A percentile compares a stretch with the other conserved stretches of the same genome.
phyloP scores from a whole-genome alignment of 1,140 invertebrate genomes.

The Neoseiulus cucumeris region DNA sequence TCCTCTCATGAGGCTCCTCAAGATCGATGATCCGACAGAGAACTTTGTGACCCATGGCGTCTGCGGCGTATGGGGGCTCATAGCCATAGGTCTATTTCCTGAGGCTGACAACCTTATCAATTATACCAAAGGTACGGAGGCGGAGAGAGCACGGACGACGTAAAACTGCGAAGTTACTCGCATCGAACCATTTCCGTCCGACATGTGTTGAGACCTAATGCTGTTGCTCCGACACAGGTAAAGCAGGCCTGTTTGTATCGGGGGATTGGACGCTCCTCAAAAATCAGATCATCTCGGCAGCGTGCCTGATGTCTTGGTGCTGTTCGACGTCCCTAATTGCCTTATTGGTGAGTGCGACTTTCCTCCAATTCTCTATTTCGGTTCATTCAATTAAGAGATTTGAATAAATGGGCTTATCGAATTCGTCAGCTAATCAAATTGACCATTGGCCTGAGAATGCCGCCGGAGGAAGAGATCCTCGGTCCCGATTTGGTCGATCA shows the following conservation, averaged over 20 bases:
- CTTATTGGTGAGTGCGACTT: background rate
- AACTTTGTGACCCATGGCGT: conserved; percentile 22
- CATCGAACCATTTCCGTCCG: no score
- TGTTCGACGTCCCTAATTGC: background rate
- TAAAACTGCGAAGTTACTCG: no score
- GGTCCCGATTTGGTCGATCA: conserved; percentile 28
- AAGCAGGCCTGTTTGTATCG: background rate
- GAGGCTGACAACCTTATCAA: background rate
- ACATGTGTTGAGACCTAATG: no score
- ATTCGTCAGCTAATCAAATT: conserved; percentile 21
- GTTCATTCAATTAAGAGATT: background rate
- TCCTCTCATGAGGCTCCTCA: conserved; percentile 14
- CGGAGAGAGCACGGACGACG: no score
- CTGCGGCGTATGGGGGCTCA: conserved; percentile 19
- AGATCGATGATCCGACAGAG: conserved; percentile 21
- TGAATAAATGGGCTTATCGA: background rate
- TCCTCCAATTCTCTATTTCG: background rate
- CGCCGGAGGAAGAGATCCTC: conserved; percentile 25
- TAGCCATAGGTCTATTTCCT: conserved; percentile 20
- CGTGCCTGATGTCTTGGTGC: background rate
- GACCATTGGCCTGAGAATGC: conserved; percentile 25
- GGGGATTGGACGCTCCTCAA: background rate
- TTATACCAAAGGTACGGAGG: conserved; percentile 12
- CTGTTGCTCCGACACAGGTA: background rate
- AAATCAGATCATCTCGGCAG: background rate